These are phyloP conservation scores for Molanna angustata DNA, from an alignment of 2,888 invertebrate species.

Conservation along the genomic window DNA sequence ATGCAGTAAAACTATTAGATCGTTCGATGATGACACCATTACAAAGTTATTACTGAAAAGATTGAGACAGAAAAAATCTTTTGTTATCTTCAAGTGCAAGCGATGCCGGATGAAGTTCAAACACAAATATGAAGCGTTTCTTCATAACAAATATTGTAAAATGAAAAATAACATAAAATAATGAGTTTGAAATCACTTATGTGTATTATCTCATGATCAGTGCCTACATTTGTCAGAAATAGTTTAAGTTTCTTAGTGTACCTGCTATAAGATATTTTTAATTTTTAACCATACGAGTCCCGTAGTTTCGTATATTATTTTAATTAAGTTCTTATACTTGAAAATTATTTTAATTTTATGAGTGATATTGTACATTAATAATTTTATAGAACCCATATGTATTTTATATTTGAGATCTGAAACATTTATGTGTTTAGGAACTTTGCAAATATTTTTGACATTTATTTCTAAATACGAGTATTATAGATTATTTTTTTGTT, in stretches of 20 bases:
- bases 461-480: no score
- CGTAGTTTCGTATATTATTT: no score
- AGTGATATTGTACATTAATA: no score
- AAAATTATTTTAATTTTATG: background rate
- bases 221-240: slow-evolving; percentile 28
- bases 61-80: slow-evolving; percentile 15
- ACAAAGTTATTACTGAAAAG: slow-evolving; percentile 21
- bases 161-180: slow-evolving; percentile 12
- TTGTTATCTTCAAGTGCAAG: slow-evolving; percentile 29
- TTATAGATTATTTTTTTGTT: no score
- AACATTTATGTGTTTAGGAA: no score
- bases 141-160: slow-evolving; percentile 28
- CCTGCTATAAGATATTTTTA: slow-evolving; percentile 17
- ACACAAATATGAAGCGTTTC: slow-evolving; percentile 25
- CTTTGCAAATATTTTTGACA: no score
- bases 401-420: no score
- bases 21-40: background rate
- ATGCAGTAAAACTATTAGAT: background rate
- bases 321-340: no score
- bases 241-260: slow-evolving; percentile 29
- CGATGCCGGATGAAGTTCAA: slow-evolving; percentile 28
- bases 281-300: background rate
- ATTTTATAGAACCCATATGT: no score
- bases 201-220: slow-evolving; percentile 29
- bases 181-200: slow-evolving; percentile 17